A percentile compares a stretch with the other conserved stretches of the same genome.
phyloP scores from a whole-genome alignment of 2,888 invertebrate species.

The Apotomis betuletana region DNA sequence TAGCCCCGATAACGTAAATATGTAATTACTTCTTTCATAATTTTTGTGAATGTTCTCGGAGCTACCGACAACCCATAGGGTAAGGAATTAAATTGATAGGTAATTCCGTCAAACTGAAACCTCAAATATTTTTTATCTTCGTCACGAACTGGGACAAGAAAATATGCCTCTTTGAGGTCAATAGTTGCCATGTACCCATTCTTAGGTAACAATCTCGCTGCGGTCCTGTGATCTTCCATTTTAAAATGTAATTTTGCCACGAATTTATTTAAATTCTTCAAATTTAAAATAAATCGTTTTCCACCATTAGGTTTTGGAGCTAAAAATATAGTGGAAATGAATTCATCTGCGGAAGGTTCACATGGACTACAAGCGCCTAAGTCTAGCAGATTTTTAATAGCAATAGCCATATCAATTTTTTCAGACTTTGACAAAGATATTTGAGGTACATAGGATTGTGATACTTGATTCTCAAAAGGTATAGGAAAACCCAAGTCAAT shows the following conservation, averaged over 20 bases:
- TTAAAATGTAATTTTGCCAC: not conserved
- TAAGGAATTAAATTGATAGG: not conserved
- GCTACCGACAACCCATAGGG: not conserved
- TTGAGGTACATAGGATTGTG: not conserved
- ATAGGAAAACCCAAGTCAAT: not conserved
- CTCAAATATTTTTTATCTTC: not conserved
- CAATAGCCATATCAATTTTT: not conserved
- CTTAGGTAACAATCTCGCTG: not conserved
- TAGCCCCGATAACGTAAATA: not conserved
- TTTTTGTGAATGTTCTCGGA: not conserved
- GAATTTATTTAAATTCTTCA: not conserved
- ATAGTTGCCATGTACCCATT: not conserved
- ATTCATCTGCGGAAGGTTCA: not conserved
- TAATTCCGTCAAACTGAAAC: not conserved
- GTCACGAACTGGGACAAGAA: not conserved
- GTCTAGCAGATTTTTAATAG: not conserved
- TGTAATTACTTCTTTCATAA: not conserved
- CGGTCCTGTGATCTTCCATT: conserved; percentile 4
- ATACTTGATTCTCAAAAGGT: not conserved
- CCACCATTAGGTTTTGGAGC: not conserved
- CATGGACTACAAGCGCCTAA: not conserved
- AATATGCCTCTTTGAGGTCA: no score
- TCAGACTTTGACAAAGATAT: not conserved
- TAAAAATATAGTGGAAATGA: conserved; percentile 1
- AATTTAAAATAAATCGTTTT: not conserved